Base-by-base conservation (phyloP, 2,113 vertebrate species). In the Bubo blakistoni region DNA sequence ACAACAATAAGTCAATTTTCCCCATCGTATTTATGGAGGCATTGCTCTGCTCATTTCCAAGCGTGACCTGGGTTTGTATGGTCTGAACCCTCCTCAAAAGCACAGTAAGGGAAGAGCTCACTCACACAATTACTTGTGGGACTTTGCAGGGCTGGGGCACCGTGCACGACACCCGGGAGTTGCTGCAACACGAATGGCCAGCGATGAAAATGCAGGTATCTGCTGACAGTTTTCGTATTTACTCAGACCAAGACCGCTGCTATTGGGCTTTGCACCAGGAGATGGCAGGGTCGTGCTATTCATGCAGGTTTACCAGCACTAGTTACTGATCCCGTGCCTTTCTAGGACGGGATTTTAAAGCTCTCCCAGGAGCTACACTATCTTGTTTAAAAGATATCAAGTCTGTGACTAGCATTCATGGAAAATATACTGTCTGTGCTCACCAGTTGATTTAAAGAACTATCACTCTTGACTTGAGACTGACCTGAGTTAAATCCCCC, bases 241-340 rank as follows among this genome's bases (percentile, higher is more conserved):
- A 5, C 0, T 1, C 10, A 27, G n/a, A 7, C 7, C 67, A 16
- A 51, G 26, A n/a, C 9, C 20, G 32, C 20, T 47, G 92, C 16
- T 16, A 24, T 42, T 80, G 24, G 19, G 18, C 8, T 62, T 36
- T 7, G 6, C 52, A 96, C 96, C 98, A 97, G 93, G 46, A 97
- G 97, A 65, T 95, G 97, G 97, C 97, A 92, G 91, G 27, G n/a
- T 24, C 22, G 74, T 66, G 90, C 95, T 55, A 87, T 38, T 40
- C 21, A 16, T 22, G 15, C 20, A 19, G 11, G 16, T n/a, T 12
- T 25, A 1, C 25, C n/a, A 13, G 27, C 24, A 0, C 7, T 11
- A 1, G 5, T 7, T 29, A 1, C 32, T 8, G 11, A 21, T 32
- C 4, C 34, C 5, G 1, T 30, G 52, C 14, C 30, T 72, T 71